Evolutionary conservation across 2,113 vertebrate species (phyloP).

Genomic region (Rana temporaria): DNA sequence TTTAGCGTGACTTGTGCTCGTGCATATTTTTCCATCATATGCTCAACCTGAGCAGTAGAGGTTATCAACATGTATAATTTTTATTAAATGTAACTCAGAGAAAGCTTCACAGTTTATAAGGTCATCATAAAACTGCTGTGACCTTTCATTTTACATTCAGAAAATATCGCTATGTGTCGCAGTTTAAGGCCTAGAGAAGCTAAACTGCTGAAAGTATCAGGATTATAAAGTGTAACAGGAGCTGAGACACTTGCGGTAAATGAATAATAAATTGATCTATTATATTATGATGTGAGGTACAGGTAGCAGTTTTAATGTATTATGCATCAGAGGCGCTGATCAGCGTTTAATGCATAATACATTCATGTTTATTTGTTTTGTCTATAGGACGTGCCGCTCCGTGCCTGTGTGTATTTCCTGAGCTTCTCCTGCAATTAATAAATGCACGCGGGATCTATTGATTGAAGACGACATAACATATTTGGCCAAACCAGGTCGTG

Average conservation of each 20-base stretch:
- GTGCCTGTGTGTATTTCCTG: background rate
- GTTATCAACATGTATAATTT: no score
- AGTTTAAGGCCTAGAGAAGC: no score
- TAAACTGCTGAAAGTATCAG: background rate
- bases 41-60: no score
- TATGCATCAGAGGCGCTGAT: background rate
- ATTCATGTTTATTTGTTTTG: conserved; percentile 14
- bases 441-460: background rate
- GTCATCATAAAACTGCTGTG: no score
- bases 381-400: background rate
- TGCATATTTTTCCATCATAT: no score
- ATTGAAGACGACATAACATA: conserved; percentile 9
- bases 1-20: no score
- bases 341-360: background rate
- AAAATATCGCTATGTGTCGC: no score
- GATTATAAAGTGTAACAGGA: background rate
- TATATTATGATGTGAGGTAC: conserved; percentile 19
- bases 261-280: conserved; percentile 29
- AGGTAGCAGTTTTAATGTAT: conserved; percentile 33
- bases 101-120: no score
- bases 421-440: conserved; percentile 13
- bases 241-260: background rate
- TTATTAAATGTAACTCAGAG: no score
- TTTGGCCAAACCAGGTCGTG: conserved; percentile 14
- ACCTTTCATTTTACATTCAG: no score